Evolutionary conservation across 1,140 invertebrate species (phyloP), one percentile per base, ranked within the genome.

Genomic region (Anastrepha ludens): DNA sequence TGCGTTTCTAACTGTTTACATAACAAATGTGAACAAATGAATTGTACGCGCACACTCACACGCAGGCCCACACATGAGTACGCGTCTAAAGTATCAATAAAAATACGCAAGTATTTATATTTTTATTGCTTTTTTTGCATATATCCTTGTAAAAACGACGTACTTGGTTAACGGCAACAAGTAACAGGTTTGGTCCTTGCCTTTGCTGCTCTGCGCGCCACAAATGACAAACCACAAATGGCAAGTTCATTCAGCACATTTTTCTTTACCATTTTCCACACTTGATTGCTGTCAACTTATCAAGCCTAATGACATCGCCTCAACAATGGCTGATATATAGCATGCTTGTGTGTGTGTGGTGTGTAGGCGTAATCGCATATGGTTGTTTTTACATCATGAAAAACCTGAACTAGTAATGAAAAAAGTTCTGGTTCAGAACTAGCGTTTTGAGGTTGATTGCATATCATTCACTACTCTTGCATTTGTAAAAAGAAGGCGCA

Each of bases 201-300:
- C 15, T 5, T 67, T 67, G 65, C 11, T 67, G 29, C 17, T 41
- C 41, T 74, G 7, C 17, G 67, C 13, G 17, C 1, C 44, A 17
- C 47, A n/a, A n/a, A 55, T 29, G 47, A 20, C 44, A 50, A 55
- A 55, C 74, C 44, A 55, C 74, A 81, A 81, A 81, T 47, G 47
- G 44, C 44, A 81, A 81, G 74, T 81, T 81, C 47, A 58, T 81
- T 81, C 74, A 20, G 47, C 74, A 15, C 2, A 81, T 81, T 55
- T 81, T 81, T 81, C 47, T 81, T 55, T 81, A 55, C 74, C 44
- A 55, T 81, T 55, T 81, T 81, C 47, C 50, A 29, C 74, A 81
- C 74, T 81, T 81, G 74, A 81, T 81, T 81, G 47, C 74, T 81
- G 47, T 81, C 74, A 81, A 81, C 74, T 81, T 81, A 81, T 50